Conservation (phyloP, 2,113 vertebrate genomes). For the Gymnarchus niloticus region DNA sequence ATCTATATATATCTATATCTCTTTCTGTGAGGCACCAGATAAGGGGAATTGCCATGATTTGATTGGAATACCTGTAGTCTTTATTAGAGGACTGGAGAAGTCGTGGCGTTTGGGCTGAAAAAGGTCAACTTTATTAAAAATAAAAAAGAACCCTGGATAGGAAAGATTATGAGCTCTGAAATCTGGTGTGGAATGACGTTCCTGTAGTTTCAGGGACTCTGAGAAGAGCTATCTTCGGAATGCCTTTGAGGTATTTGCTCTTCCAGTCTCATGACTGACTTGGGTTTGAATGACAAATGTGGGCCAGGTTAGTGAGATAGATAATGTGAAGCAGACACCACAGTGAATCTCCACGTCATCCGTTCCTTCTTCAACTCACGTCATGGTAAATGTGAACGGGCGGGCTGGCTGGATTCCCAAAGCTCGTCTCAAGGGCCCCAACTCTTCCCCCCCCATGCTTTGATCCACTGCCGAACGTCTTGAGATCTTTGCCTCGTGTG, state of each 20-base stretch:
- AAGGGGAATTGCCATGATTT: not conserved
- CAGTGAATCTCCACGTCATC: not conserved
- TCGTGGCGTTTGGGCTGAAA: not conserved
- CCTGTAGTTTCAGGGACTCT: not conserved
- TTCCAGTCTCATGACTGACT: not conserved
- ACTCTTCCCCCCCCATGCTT: not conserved
- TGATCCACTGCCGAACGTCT: not conserved
- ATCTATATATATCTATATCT: no score
- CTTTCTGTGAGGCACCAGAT: not conserved
- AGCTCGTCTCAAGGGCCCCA: not conserved
- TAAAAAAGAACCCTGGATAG: not conserved
- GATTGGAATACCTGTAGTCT: not conserved
- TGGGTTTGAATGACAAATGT: not conserved
- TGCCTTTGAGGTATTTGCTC: not conserved
- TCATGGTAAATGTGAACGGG: not conserved
- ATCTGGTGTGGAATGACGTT: not conserved
- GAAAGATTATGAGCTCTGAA: constrained; percentile 6
- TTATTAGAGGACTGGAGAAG: not conserved
- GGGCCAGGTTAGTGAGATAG: not conserved
- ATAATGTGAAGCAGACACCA: constrained; percentile 10
- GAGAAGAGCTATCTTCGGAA: not conserved
- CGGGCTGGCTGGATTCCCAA: not conserved
- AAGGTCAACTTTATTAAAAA: not conserved
- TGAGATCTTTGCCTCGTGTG: not conserved
- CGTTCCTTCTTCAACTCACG: not conserved